These are phyloP conservation scores for Trichogramma dendrolimi DNA, from an alignment of 2,888 invertebrate genomes.

Conservation along the genomic window DNA sequence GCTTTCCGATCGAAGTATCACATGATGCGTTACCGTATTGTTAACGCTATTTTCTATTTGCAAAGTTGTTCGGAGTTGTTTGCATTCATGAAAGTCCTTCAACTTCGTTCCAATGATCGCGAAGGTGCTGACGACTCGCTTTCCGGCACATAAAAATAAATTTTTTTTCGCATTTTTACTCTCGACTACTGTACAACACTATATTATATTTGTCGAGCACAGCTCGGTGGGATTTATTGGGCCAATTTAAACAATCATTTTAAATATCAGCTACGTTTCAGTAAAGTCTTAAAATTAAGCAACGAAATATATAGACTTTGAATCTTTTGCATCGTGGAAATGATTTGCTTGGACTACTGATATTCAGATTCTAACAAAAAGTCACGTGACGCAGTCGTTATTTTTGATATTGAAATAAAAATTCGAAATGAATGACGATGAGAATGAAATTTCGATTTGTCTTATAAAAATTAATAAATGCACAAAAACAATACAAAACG, in stretches of 20 bases:
- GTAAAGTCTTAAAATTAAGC: conserved; percentile 24
- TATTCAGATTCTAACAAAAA: no score
- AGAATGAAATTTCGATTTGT: no score
- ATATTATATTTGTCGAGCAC: conserved; percentile 18
- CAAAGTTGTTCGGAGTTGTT: not conserved
- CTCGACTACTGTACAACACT: conserved; percentile 7
- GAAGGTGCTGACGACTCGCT: conserved; percentile 24
- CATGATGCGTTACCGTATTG: conserved; percentile 22
- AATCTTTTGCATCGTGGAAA: conserved; percentile 11
- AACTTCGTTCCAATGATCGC: not conserved
- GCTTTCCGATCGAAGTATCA: conserved; percentile 16
- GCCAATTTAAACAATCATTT: conserved; percentile 18
- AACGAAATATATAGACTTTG: conserved; percentile 21
- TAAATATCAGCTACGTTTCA: conserved; percentile 16
- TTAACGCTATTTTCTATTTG: conserved; percentile 3
- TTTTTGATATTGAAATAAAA: no score
- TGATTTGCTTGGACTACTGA: no score
- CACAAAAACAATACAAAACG: not conserved
- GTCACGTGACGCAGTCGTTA: no score
- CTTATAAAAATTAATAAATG: not conserved
- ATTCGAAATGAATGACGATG: no score
- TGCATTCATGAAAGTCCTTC: conserved; percentile 3
- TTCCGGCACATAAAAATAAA: conserved; percentile 24
- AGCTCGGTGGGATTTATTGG: conserved; percentile 22
- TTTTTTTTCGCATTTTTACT: conserved; percentile 4